Evolutionary conservation across 2,113 vertebrate species (phyloP).

Genomic region (Gyps fulvus): DNA sequence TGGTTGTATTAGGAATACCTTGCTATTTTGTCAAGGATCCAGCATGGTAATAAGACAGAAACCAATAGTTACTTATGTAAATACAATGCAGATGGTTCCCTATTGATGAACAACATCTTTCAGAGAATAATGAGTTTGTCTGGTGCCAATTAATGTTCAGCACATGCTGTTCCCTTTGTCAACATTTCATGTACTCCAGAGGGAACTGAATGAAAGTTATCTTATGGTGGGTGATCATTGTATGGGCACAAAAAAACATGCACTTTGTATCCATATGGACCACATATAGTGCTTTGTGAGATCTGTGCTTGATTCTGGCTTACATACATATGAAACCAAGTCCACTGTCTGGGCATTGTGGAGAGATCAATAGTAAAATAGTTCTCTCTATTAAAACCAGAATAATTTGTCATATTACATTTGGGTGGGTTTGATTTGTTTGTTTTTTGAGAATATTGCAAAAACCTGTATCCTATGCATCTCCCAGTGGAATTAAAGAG

Average conservation of each 20-base stretch:
- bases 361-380: background rate
- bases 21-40: conserved; percentile 14
- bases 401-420: background rate
- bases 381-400: background rate
- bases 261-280: background rate
- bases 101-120: conserved; percentile 27
- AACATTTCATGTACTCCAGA: background rate
- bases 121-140: conserved; percentile 48
- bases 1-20: background rate
- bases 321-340: background rate
- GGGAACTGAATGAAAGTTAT: conserved; percentile 20
- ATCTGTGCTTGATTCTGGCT: background rate
- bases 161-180: conserved; percentile 44
- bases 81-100: conserved; percentile 43
- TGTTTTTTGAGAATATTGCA: background rate
- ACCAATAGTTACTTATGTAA: conserved; percentile 22
- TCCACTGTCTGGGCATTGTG: background rate
- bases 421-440: background rate
- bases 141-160: conserved; percentile 37
- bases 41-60: background rate
- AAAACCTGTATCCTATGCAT: background rate
- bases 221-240: background rate
- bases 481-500: background rate
- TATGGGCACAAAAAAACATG: background rate
- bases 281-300: background rate